Evolutionary conservation across 2,113 vertebrate species (phyloP).

Genomic region (Dryoscopus gambensis): DNA sequence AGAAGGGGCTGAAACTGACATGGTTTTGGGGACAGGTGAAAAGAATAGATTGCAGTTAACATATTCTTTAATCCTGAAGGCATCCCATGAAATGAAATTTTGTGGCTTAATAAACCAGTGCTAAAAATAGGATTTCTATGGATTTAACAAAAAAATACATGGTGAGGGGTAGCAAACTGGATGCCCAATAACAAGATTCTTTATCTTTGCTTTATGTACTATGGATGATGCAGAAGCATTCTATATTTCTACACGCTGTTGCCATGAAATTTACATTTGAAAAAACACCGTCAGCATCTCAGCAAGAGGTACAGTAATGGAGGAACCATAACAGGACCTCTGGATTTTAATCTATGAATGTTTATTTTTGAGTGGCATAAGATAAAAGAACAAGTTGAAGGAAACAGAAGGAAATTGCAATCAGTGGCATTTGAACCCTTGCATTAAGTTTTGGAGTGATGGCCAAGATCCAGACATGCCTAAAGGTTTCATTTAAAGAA

Average conservation of each 20-base stretch:
- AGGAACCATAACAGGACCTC: background rate
- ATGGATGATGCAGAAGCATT: background rate
- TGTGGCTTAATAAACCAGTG: background rate
- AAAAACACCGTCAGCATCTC: background rate
- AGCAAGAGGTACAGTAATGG: background rate
- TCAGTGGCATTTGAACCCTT: background rate
- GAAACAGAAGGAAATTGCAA: background rate
- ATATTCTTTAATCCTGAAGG: background rate
- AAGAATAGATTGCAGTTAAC: background rate
- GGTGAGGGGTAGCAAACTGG: background rate
- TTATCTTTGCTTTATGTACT: background rate
- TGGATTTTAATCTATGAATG: background rate
- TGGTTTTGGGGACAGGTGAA: background rate
- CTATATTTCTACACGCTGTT: background rate
- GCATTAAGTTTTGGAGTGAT: background rate
- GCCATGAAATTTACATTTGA: background rate
- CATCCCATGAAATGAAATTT: background rate
- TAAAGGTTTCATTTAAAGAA: background rate
- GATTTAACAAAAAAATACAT: background rate
- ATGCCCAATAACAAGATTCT: background rate
- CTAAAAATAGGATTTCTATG: background rate
- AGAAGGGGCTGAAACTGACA: background rate
- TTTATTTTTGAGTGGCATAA: background rate
- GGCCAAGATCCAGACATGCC: background rate
- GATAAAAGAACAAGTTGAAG: background rate